A percentile compares a stretch with the other conserved stretches of the same genome.
phyloP scores from a whole-genome alignment of 2,113 vertebrate genomes.

The Sprattus sprattus region DNA sequence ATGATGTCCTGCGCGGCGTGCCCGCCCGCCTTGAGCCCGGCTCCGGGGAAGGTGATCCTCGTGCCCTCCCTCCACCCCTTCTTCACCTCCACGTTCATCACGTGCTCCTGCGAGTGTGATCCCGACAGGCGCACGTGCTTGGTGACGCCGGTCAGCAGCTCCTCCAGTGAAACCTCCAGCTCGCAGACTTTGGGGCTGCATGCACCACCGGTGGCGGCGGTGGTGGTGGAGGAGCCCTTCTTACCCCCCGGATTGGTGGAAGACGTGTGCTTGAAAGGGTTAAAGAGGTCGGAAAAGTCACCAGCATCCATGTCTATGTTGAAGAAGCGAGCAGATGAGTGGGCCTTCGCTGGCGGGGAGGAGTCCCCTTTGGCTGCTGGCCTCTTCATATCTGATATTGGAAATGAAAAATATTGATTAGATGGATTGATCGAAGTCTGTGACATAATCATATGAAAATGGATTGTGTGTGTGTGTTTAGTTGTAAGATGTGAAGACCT shows the following conservation, averaged over 20 bases:
- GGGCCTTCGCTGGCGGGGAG: slow-evolving; percentile 80
- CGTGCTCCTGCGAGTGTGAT: slow-evolving; percentile 87
- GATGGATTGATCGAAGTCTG: neutral
- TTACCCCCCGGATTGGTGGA: slow-evolving; percentile 63
- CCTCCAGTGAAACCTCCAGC: slow-evolving; percentile 87
- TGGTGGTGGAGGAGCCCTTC: slow-evolving; percentile 58
- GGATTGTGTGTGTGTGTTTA: neutral
- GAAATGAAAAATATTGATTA: neutral
- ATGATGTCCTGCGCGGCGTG: slow-evolving; percentile 89
- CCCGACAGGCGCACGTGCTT: slow-evolving; percentile 86
- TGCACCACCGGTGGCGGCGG: slow-evolving; percentile 71
- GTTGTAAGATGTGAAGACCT: neutral
- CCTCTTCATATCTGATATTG: slow-evolving; percentile 2
- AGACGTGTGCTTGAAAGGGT: slow-evolving; percentile 84
- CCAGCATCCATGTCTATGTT: slow-evolving; percentile 81
- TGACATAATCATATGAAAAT: neutral
- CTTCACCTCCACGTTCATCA: slow-evolving; percentile 95
- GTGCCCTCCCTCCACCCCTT: slow-evolving; percentile 96
- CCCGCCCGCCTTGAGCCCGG: slow-evolving; percentile 87
- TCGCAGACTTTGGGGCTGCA: slow-evolving; percentile 73
- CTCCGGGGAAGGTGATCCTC: slow-evolving; percentile 94
- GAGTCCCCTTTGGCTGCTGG: slow-evolving; percentile 79
- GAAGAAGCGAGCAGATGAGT: slow-evolving; percentile 93
- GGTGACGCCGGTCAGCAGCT: slow-evolving; percentile 88
- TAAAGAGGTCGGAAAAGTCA: slow-evolving; percentile 87